A percentile compares a stretch with the other conserved stretches of the same genome.
Conservation (phyloP, 1,140 invertebrate genomes). For the Adoxophyes honmai region DNA sequence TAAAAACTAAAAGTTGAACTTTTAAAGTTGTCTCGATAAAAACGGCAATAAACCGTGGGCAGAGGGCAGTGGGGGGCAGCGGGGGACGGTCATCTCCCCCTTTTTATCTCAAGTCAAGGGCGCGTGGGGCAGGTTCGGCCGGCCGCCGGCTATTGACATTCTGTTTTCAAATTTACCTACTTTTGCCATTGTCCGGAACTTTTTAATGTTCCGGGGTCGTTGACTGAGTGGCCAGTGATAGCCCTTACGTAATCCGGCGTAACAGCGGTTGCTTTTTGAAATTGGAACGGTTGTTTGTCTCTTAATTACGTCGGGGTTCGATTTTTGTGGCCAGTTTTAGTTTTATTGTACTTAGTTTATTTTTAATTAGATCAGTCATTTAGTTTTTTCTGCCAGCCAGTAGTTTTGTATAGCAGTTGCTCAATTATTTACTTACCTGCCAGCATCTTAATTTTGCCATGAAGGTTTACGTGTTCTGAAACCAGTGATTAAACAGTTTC, state of each 20-base stretch:
- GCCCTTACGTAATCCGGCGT: slow-evolving; percentile 31
- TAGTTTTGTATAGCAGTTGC: no score
- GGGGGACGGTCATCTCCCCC: slow-evolving; percentile 58
- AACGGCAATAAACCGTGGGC: slow-evolving; percentile 41
- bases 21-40: slow-evolving; percentile 39
- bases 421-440: no score
- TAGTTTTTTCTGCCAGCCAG: not conserved
- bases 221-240: slow-evolving; percentile 50
- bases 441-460: no score
- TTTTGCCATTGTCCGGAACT: slow-evolving; percentile 70
- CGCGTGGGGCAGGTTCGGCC: slow-evolving; percentile 72
- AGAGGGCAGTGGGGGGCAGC: slow-evolving; percentile 29
- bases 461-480: no score
- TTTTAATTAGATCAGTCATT: not conserved
- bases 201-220: slow-evolving; percentile 63
- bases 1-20: slow-evolving; percentile 33
- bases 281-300: slow-evolving; percentile 12
- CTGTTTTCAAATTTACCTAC: slow-evolving; percentile 72
- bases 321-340: not conserved
- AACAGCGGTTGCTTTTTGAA: slow-evolving; percentile 13
- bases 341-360: not conserved
- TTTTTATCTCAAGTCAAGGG: slow-evolving; percentile 73
- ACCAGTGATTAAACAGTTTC: no score
- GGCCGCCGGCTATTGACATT: slow-evolving; percentile 73
- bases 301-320: not conserved